These are phyloP conservation scores for Hesperia comma DNA, from an alignment of 2,888 invertebrate species.

Conservation along the genomic window DNA sequence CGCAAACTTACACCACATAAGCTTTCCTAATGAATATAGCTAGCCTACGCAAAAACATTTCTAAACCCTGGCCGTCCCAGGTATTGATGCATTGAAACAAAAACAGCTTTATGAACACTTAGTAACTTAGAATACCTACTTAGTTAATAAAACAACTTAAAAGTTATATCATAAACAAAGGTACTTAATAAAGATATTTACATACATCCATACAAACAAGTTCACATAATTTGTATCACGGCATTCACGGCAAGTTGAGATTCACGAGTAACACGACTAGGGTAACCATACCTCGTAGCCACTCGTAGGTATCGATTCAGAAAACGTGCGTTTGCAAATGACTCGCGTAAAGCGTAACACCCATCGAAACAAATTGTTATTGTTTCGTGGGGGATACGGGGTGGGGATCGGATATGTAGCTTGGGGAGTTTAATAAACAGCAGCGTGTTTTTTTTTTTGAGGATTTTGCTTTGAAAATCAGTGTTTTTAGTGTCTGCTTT, in stretches of 20 bases:
- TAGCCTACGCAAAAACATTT: too few relatives aligned
- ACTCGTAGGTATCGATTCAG: background rate
- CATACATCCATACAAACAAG: background rate
- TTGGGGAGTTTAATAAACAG: background rate
- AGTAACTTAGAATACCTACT: too few relatives aligned
- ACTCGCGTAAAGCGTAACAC: background rate
- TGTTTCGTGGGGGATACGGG: background rate
- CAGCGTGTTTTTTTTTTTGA: background rate
- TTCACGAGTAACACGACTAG: background rate
- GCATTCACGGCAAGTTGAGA: too few relatives aligned
- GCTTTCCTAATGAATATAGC: too few relatives aligned
- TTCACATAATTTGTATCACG: background rate
- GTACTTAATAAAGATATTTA: background rate
- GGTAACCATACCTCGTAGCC: background rate
- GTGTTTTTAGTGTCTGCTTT: too few relatives aligned
- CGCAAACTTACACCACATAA: too few relatives aligned
- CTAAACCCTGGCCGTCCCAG: too few relatives aligned
- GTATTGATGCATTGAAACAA: too few relatives aligned
- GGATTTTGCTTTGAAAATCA: background rate
- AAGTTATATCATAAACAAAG: too few relatives aligned
- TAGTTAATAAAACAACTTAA: too few relatives aligned
- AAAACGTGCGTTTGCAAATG: background rate
- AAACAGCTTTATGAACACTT: too few relatives aligned
- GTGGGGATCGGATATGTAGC: background rate
- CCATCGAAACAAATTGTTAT: conserved; percentile 1